These are phyloP conservation scores for Philaethria dido DNA, from an alignment of 2,888 invertebrate species.

Conservation along the genomic window DNA sequence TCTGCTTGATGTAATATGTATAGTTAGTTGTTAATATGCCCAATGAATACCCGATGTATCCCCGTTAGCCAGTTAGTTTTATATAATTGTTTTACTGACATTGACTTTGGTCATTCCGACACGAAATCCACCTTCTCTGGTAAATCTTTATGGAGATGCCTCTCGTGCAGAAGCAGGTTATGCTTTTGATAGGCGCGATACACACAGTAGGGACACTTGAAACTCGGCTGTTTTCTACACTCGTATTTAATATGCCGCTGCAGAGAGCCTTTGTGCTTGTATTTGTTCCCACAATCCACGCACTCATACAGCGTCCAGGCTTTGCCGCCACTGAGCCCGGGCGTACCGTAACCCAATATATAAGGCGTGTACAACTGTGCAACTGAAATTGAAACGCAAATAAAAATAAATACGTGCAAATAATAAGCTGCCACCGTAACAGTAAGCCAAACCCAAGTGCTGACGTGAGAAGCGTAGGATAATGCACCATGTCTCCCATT, in stretches of 20 bases:
- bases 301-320: conserved; percentile 84
- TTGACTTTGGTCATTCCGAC: conserved; percentile 71
- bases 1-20: neutral
- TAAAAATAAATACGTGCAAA: conserved; percentile 80
- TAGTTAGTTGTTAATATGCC: conserved; percentile 33
- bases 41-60: conserved; percentile 22
- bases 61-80: conserved; percentile 42
- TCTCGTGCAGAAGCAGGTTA: conserved; percentile 82
- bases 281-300: conserved; percentile 91
- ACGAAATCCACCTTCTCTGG: conserved; percentile 82
- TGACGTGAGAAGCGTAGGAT: conserved; percentile 72
- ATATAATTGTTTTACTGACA: conserved; percentile 65
- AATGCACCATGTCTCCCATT: conserved; percentile 84
- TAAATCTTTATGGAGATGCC: conserved; percentile 81
- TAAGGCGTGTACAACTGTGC: conserved; percentile 83
- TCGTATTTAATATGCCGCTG: conserved; percentile 90
- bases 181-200: conserved; percentile 87
- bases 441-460: conserved; percentile 76
- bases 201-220: conserved; percentile 88
- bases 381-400: conserved; percentile 82
- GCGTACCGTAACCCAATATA: conserved; percentile 80
- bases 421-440: conserved; percentile 70
- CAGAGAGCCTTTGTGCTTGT: conserved; percentile 91
- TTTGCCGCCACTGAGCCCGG: conserved; percentile 75
- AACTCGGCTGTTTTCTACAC: conserved; percentile 88